Evolutionary conservation across 2,888 invertebrate genomes (phyloP).

Genomic region (Drosophila anomelani): DNA sequence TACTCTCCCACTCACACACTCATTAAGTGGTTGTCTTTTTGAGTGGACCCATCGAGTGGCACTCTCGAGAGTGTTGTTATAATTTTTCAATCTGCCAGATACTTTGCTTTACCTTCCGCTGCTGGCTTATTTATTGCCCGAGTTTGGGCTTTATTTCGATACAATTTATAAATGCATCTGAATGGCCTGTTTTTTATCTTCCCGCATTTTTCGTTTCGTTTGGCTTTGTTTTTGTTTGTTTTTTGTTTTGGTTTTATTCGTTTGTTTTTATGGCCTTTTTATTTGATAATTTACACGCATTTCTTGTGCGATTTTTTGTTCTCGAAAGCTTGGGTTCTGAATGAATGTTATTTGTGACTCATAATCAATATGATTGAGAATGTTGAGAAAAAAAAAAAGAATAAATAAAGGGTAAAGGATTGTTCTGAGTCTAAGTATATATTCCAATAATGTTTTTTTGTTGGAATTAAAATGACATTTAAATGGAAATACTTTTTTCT

Average conservation of each 20-base stretch:
- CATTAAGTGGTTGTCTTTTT: constrained; percentile 77
- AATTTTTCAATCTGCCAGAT: constrained; percentile 70
- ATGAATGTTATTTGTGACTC: constrained; percentile 58
- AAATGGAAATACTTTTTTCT: not conserved
- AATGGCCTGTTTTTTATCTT: constrained; percentile 57
- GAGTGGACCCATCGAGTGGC: constrained; percentile 72
- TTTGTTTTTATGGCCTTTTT: constrained; percentile 53
- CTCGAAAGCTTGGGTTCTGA: constrained; percentile 18
- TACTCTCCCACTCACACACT: constrained; percentile 28
- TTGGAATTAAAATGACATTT: not conserved
- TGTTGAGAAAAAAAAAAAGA: not conserved
- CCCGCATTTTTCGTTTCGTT: constrained; percentile 52
- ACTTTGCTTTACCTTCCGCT: constrained; percentile 21
- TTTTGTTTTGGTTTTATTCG: constrained; percentile 43
- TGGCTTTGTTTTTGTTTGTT: constrained; percentile 39
- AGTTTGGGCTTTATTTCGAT: constrained; percentile 47
- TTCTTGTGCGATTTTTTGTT: constrained; percentile 53
- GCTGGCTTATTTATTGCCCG: constrained; percentile 60
- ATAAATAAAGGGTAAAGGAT: constrained; percentile 2
- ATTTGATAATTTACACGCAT: constrained; percentile 59
- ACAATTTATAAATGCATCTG: constrained; percentile 69
- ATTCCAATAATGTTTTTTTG: not conserved
- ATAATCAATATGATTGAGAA: constrained; percentile 35
- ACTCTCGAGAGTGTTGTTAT: constrained; percentile 71
- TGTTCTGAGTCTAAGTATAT: not conserved